These are phyloP conservation scores for Nansenia antarctica DNA, from an alignment of 2,113 vertebrate genomes.

Conservation along the genomic window DNA sequence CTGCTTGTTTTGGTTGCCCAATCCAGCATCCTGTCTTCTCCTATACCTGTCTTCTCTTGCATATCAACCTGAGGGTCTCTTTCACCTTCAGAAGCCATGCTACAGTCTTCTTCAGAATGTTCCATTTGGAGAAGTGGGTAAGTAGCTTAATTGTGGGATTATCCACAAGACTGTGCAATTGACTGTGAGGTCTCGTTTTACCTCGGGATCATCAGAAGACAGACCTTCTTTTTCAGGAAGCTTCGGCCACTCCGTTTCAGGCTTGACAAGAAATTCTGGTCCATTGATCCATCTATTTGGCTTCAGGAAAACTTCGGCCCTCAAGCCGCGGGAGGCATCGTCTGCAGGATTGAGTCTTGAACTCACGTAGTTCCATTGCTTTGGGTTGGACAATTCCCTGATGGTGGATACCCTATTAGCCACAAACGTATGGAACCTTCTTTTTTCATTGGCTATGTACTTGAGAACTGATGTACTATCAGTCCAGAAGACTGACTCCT, in stretches of 20 bases:
- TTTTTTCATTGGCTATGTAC: background rate
- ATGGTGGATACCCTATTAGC: background rate
- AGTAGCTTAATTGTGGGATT: too few species aligned
- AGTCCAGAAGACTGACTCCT: constrained; percentile 17
- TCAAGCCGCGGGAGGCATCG: background rate
- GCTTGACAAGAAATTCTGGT: background rate
- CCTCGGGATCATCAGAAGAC: too few species aligned
- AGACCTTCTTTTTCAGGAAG: too few species aligned
- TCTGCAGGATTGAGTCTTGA: background rate
- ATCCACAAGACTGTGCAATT: too few species aligned
- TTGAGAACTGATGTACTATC: background rate
- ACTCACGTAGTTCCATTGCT: background rate
- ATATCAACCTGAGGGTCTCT: too few species aligned
- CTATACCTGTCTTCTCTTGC: too few species aligned
- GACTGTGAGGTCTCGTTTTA: too few species aligned
- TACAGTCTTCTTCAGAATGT: too few species aligned
- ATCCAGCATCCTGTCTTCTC: too few species aligned
- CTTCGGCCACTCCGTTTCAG: background rate
- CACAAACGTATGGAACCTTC: background rate
- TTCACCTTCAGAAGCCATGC: too few species aligned
- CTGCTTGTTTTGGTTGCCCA: too few species aligned
- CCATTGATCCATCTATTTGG: background rate
- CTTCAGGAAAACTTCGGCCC: background rate
- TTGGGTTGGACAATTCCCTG: background rate
- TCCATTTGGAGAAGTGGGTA: too few species aligned